Evolutionary conservation across 2,797 vertebrate species (phyloP).

Genomic region (Rhincodon typus): DNA sequence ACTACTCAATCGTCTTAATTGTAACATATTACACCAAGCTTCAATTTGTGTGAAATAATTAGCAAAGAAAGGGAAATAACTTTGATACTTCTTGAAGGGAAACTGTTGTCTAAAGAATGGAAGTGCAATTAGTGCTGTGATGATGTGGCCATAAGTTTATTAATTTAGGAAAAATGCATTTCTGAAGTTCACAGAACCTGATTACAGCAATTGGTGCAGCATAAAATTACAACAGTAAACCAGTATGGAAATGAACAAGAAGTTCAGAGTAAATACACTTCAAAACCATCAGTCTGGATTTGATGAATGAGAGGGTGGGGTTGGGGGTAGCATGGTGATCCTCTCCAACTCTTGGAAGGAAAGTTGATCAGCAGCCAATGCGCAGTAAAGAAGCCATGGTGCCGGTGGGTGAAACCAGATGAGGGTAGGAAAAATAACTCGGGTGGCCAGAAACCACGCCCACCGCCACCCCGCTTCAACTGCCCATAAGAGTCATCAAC

Average conservation of each 20-base stretch:
- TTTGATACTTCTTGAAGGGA: not conserved
- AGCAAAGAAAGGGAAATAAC: not conserved
- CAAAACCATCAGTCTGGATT: not conserved
- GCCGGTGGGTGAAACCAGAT: too few species aligned
- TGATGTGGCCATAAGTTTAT: not conserved
- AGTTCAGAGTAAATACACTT: not conserved
- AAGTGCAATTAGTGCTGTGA: not conserved
- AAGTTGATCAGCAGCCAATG: too few species aligned
- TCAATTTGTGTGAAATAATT: not conserved
- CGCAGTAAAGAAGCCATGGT: too few species aligned
- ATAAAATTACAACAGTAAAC: not conserved
- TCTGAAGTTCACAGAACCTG: not conserved
- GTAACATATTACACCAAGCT: not conserved
- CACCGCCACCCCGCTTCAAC: too few species aligned
- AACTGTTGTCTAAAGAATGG: not conserved
- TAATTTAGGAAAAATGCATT: not conserved
- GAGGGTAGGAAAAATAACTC: too few species aligned
- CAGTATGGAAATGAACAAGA: not conserved
- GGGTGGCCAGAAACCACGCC: too few species aligned
- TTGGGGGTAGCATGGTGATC: too few species aligned
- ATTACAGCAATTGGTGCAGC: not conserved
- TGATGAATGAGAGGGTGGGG: too few species aligned
- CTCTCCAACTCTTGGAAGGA: too few species aligned
- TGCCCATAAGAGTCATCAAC: too few species aligned
- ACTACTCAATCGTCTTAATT: too few species aligned